Conservation (phyloP, 2,113 vertebrate species). For the Tenebrosternarchus preto region DNA sequence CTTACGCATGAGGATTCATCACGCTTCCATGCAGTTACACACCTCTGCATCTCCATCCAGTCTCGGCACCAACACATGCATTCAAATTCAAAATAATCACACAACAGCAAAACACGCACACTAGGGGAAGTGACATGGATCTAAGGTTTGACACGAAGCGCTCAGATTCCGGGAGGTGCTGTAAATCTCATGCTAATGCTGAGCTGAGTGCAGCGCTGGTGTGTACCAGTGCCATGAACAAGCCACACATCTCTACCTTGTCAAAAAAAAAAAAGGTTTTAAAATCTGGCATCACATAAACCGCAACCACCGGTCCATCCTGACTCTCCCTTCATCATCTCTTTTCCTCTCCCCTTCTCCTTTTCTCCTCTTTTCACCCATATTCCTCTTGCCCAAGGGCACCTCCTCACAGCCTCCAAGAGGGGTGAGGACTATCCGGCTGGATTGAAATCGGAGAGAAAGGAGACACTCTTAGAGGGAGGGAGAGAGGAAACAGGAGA, state of each 20-base stretch:
- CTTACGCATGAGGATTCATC: constrained; percentile 52
- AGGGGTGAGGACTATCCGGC: constrained; percentile 38
- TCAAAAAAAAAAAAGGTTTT: constrained; percentile 68
- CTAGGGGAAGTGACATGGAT: neutral
- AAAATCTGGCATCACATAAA: constrained; percentile 51
- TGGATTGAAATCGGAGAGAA: constrained; percentile 48
- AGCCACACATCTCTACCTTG: constrained; percentile 62
- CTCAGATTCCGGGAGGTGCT: constrained; percentile 1
- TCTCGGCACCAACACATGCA: constrained; percentile 20
- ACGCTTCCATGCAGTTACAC: constrained; percentile 49
- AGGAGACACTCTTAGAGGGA: constrained; percentile 34
- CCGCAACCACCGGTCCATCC: constrained; percentile 58
- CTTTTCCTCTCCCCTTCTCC: constrained; percentile 44
- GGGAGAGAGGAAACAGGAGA: constrained; percentile 52
- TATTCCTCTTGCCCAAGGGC: constrained; percentile 26
- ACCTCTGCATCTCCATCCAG: constrained; percentile 11
- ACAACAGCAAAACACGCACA: neutral
- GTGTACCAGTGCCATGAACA: constrained; percentile 49
- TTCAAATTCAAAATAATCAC: neutral
- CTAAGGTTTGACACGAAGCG: neutral
- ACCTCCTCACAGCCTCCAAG: constrained; percentile 32
- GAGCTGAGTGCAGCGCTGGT: no score
- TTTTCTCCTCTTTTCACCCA: constrained; percentile 45
- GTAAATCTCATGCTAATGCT: constrained; percentile 61
- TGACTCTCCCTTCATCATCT: constrained; percentile 47